phyloP scores from a whole-genome alignment of 2,113 vertebrate species.

The Gymnorhina tibicen region DNA sequence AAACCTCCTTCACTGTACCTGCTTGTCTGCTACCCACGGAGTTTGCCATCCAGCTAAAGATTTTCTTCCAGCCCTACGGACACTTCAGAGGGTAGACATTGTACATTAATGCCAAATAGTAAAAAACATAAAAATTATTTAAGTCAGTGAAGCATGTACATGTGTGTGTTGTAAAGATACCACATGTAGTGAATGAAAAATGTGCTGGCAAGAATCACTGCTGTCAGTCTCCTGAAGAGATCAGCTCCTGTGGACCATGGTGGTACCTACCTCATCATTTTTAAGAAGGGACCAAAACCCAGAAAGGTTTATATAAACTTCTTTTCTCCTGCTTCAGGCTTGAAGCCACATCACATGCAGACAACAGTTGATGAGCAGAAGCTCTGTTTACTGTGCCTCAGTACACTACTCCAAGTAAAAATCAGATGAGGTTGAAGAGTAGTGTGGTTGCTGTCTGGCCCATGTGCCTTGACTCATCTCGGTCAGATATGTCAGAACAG shows the following conservation, averaged over 20 bases:
- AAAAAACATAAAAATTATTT: background rate
- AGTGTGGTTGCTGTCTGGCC: background rate
- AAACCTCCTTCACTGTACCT: constrained; percentile 3
- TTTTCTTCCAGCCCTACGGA: background rate
- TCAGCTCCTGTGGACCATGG: fast-evolving
- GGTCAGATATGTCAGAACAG: background rate
- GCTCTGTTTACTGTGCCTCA: background rate
- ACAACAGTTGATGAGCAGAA: background rate
- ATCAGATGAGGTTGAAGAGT: background rate
- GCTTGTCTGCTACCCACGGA: background rate
- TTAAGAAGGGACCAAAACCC: background rate
- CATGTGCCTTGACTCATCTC: background rate
- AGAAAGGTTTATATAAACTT: background rate
- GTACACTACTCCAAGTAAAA: background rate
- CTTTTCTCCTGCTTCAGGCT: background rate
- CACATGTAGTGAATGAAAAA: background rate
- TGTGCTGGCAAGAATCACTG: background rate
- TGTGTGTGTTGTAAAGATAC: background rate
- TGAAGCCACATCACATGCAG: background rate
- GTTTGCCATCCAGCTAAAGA: background rate
- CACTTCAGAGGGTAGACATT: background rate
- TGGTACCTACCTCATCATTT: background rate
- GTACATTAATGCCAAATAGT: background rate
- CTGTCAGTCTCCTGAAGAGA: background rate
- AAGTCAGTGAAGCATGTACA: background rate